phyloP scores from a whole-genome alignment of 53 echinoderm and acorn worm genomes.

The Hippasteria phrygiana region DNA sequence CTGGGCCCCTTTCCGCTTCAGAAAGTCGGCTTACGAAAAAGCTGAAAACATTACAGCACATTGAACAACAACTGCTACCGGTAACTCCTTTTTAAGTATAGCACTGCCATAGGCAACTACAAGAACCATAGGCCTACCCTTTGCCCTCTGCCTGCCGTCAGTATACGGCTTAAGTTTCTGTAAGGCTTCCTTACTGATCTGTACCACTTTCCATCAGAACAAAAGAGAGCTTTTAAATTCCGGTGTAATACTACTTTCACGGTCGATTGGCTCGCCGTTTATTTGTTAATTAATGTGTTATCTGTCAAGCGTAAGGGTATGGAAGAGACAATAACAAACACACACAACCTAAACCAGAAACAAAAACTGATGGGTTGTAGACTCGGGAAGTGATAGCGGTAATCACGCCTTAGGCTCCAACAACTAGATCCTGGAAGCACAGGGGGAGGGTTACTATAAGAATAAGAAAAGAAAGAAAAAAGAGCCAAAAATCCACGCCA shows the following conservation, averaged over 20 bases:
- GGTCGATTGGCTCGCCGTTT: constrained; percentile 33
- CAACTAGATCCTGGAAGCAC: too few relatives aligned
- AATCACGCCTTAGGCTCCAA: too few relatives aligned
- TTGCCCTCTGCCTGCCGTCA: too few relatives aligned
- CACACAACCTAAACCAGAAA: background rate
- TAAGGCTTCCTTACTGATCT: background rate
- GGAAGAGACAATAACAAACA: background rate
- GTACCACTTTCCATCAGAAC: background rate
- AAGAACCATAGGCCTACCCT: too few relatives aligned
- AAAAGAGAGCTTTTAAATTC: background rate
- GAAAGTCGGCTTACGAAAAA: background rate
- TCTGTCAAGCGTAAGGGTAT: constrained; percentile 38
- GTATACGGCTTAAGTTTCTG: too few relatives aligned
- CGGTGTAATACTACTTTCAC: constrained; percentile 22
- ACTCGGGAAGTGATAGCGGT: too few relatives aligned
- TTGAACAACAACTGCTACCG: background rate
- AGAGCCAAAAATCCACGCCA: too few relatives aligned
- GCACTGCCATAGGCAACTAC: too few relatives aligned
- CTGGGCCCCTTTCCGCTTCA: background rate
- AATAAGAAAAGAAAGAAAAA: too few relatives aligned
- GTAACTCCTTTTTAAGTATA: too few relatives aligned
- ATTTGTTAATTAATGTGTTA: background rate
- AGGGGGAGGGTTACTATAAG: too few relatives aligned
- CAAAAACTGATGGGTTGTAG: too few relatives aligned
- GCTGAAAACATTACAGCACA: background rate